Evolutionary conservation across 92 coral and sea anemone genomes (phyloP).

Genomic region (Heteractis magnifica): DNA sequence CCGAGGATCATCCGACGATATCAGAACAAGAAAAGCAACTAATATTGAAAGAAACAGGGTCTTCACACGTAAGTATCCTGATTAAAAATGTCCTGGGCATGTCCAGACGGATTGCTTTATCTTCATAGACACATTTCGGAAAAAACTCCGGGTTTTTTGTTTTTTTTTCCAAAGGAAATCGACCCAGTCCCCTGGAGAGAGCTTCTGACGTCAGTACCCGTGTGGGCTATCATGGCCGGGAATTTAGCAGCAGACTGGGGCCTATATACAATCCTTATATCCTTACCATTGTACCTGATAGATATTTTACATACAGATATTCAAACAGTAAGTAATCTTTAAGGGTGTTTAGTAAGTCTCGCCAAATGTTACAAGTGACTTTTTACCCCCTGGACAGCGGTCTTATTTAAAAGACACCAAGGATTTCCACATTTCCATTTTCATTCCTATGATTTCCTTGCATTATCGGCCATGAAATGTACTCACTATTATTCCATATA

Average conservation of each 20-base stretch:
- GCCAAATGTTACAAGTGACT: too few relatives aligned
- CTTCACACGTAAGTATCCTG: slow-evolving; percentile 15
- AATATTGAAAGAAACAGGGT: slow-evolving; percentile 30
- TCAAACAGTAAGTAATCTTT: slow-evolving; percentile 61
- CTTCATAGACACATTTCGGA: neutral
- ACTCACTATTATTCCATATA: too few relatives aligned
- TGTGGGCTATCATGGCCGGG: slow-evolving; percentile 90
- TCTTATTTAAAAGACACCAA: too few relatives aligned
- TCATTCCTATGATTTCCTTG: too few relatives aligned
- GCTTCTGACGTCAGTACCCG: slow-evolving; percentile 84
- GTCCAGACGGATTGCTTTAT: neutral
- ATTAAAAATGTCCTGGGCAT: neutral
- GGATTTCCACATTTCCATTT: too few relatives aligned
- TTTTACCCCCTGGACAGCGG: too few relatives aligned
- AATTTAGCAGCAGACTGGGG: slow-evolving; percentile 93
- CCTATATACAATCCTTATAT: slow-evolving; percentile 82
- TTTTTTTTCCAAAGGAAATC: slow-evolving; percentile 2
- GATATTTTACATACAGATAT: slow-evolving; percentile 84
- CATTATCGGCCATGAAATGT: too few relatives aligned
- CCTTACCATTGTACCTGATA: slow-evolving; percentile 79
- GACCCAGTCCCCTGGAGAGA: slow-evolving; percentile 73
- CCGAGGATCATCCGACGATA: slow-evolving; percentile 82
- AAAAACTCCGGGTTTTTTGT: neutral
- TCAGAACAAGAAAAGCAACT: slow-evolving; percentile 63
- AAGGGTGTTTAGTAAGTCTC: too few relatives aligned